Evolutionary conservation across 2,888 invertebrate species (phyloP).

Genomic region (Caenorhabditis macrosperma): DNA sequence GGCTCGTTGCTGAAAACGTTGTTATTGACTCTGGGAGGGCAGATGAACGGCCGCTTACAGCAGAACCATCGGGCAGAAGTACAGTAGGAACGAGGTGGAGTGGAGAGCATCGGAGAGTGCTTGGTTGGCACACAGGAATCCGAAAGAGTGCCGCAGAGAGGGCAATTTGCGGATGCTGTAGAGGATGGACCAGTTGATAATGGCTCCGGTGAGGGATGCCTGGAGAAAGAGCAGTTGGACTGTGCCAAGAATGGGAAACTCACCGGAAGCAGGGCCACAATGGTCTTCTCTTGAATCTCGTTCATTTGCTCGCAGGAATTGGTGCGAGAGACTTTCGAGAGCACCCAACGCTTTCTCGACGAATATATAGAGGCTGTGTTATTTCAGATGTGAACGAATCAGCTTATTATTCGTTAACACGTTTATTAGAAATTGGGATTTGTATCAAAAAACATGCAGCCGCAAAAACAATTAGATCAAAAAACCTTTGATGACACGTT

Average conservation of each 20-base stretch:
- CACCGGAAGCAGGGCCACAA: neutral
- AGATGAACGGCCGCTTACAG: constrained; percentile 30
- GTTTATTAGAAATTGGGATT: neutral
- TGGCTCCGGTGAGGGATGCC: constrained; percentile 42
- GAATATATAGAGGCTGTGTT: neutral
- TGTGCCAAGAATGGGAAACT: constrained; percentile 1
- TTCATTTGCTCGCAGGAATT: neutral
- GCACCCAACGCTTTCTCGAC: no score
- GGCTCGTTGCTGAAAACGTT: constrained; percentile 40
- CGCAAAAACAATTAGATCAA: neutral
- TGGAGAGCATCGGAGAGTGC: constrained; percentile 57
- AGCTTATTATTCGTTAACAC: neutral
- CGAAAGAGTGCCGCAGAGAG: constrained; percentile 60
- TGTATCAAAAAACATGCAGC: neutral
- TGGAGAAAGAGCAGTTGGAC: neutral
- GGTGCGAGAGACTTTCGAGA: no score
- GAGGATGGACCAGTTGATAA: constrained; percentile 55
- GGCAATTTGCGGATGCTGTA: constrained; percentile 45
- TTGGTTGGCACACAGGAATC: constrained; percentile 56
- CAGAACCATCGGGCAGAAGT: constrained; percentile 57
- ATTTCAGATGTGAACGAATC: neutral
- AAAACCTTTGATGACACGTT: neutral
- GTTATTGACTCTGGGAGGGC: no score
- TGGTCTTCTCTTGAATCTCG: neutral
- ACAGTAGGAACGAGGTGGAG: constrained; percentile 53